Percentiles rank a stretch among this genome's conserved stretches.
These are phyloP conservation scores for Cerastis leucographa DNA, from an alignment of 2,888 invertebrate species.

Conservation along the genomic window DNA sequence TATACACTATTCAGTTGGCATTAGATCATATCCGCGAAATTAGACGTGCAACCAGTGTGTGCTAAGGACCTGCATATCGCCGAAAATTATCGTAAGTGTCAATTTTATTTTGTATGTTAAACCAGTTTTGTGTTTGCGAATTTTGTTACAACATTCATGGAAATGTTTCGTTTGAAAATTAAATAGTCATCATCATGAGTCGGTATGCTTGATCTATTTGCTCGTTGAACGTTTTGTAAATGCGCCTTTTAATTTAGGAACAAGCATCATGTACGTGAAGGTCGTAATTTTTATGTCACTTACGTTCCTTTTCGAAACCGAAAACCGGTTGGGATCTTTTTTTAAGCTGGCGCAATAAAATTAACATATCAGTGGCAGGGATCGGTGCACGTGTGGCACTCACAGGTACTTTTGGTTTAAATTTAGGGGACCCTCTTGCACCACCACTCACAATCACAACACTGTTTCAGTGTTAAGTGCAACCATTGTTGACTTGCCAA, in stretches of 20 bases:
- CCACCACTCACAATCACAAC: slow-evolving; percentile 42
- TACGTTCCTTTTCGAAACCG: slow-evolving; percentile 86
- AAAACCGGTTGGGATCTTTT: slow-evolving; percentile 87
- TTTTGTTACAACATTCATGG: slow-evolving; percentile 71
- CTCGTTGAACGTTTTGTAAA: slow-evolving; percentile 70
- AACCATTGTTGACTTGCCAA: slow-evolving; percentile 7
- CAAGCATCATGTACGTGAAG: slow-evolving; percentile 78
- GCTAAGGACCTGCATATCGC: slow-evolving; percentile 76
- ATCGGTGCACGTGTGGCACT: slow-evolving; percentile 79
- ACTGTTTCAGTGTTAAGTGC: slow-evolving; percentile 20
- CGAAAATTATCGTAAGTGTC: slow-evolving; percentile 82
- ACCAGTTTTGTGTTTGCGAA: slow-evolving; percentile 70
- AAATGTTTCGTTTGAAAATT: slow-evolving; percentile 73
- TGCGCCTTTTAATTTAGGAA: slow-evolving; percentile 72
- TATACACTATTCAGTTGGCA: slow-evolving; percentile 62
- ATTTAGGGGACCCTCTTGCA: slow-evolving; percentile 70
- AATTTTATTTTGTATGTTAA: slow-evolving; percentile 67
- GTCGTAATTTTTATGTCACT: slow-evolving; percentile 86
- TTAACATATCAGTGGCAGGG: slow-evolving; percentile 86
- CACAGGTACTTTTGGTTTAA: slow-evolving; percentile 64
- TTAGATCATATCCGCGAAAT: slow-evolving; percentile 71
- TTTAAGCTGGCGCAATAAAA: slow-evolving; percentile 88
- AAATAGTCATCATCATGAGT: slow-evolving; percentile 62
- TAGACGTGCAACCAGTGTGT: slow-evolving; percentile 77
- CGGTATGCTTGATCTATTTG: slow-evolving; percentile 60